phyloP scores from a whole-genome alignment of 2,888 invertebrate species.

The Chironomus tentans region DNA sequence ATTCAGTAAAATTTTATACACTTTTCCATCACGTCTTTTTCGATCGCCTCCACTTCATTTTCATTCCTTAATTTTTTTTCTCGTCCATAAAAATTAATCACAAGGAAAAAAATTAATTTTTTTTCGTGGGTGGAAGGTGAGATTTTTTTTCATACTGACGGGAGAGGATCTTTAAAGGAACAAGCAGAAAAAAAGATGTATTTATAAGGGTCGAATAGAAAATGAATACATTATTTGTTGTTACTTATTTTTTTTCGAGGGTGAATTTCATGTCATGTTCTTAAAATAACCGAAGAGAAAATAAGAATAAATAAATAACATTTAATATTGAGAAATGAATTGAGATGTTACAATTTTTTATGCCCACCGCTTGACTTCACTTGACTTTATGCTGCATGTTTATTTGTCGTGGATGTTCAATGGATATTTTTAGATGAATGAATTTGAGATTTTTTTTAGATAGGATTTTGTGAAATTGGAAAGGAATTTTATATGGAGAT shows the following conservation, averaged over 20 bases:
- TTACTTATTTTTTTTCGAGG: neutral
- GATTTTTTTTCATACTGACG: neutral
- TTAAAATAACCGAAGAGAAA: neutral
- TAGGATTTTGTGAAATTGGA: too few relatives aligned
- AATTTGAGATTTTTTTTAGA: too few relatives aligned
- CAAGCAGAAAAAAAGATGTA: too few relatives aligned
- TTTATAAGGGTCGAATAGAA: neutral
- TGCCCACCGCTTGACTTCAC: neutral
- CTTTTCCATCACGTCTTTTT: constrained; percentile 13
- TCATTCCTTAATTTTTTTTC: constrained; percentile 1
- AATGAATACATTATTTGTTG: constrained; percentile 1
- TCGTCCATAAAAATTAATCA: constrained; percentile 20
- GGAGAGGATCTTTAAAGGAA: neutral
- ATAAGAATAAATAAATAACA: neutral
- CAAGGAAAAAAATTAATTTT: constrained; percentile 23
- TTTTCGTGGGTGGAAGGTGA: neutral
- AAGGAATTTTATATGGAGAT: too few relatives aligned
- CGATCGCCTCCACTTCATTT: neutral
- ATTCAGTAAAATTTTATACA: constrained; percentile 13
- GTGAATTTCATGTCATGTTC: too few relatives aligned
- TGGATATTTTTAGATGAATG: too few relatives aligned
- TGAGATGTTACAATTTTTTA: constrained; percentile 14
- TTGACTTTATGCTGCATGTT: neutral
- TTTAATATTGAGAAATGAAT: constrained; percentile 17
- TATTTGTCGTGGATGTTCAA: too few relatives aligned